Evolutionary conservation across 2,888 invertebrate species (phyloP), one percentile per base, ranked within the genome.

Genomic region (Hipparchia semele): DNA sequence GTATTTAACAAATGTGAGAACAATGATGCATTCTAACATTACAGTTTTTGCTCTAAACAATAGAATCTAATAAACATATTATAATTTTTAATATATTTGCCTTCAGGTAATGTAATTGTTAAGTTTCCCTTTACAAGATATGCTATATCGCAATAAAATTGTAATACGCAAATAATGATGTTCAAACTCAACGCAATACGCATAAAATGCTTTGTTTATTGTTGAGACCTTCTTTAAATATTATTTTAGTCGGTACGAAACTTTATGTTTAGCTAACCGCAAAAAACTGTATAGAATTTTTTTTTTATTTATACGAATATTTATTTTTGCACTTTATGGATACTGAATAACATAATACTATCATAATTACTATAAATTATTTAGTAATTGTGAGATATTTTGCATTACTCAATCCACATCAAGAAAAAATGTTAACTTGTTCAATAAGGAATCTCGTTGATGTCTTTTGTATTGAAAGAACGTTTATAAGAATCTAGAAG

Each of bases 381-480:
- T 49, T 8, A 49, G 1, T 6, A 4, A 49, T 49, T 49, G 6
- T 49, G 49, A 49, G 2, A 49, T 49, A 49, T 8, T 49, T 49
- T 49, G 6, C 7, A 8, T 49, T 49, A 49, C 49, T 7, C 49
- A 49, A 6, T 49, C 8, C 5, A 6, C 49, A 8, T 49, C 49
- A 49, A 49, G 49, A 49, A 49, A 49, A 49, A 58, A 58, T 13
- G 13, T 13, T 58, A 13, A 7, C n/a, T n/a, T 54, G 8, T 23
- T 8, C 2, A 23, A 23, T 58, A 58, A 23, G 7, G 3, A 9
- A 58, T 8, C 72, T 58, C 74, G 72, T 75, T 75, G 74, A 75
- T 70, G 67, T 75, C 70, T 75, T 75, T 70, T 72, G 54, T 60
- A 70, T 72, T 56, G 46, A 53, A 56, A 56, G 13, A 56, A 13